Conservation (phyloP, 2,113 vertebrate genomes). For the Austrofundulus limnaeus region DNA sequence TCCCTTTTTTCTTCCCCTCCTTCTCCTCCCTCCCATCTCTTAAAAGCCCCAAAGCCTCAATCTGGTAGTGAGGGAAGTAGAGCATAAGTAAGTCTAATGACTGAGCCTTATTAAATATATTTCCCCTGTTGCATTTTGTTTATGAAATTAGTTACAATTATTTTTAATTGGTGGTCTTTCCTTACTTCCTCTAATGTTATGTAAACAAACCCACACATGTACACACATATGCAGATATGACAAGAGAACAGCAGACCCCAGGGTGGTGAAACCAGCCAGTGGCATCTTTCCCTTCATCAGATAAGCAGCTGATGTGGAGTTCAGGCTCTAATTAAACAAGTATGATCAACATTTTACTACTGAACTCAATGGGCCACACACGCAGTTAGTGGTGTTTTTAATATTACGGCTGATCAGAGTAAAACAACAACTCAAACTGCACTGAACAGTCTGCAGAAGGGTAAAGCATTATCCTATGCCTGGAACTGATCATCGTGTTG, state of each 20-base stretch:
- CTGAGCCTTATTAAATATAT: constrained; percentile 69
- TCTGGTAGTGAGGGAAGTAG: constrained; percentile 46
- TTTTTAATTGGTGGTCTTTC: constrained; percentile 73
- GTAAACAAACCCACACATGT: constrained; percentile 41
- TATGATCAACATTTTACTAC: constrained; percentile 54
- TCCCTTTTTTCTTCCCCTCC: constrained; percentile 2
- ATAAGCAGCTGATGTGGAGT: constrained; percentile 67
- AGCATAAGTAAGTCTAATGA: constrained; percentile 61
- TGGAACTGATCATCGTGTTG: not conserved
- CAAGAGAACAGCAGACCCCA: constrained; percentile 12
- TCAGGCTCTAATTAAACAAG: constrained; percentile 68
- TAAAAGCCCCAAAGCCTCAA: constrained; percentile 36
- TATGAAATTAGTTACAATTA: constrained; percentile 76
- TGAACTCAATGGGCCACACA: constrained; percentile 30
- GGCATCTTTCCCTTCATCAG: constrained; percentile 62
- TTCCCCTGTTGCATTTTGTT: constrained; percentile 56
- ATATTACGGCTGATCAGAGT: not conserved
- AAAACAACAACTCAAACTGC: not conserved
- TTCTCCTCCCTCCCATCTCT: constrained; percentile 3
- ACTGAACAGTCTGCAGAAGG: not conserved
- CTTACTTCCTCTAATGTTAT: constrained; percentile 54
- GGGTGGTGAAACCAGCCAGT: constrained; percentile 43
- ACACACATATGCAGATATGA: constrained; percentile 24
- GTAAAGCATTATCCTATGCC: not conserved
- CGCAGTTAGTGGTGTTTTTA: constrained; percentile 18